A percentile compares a stretch with the other conserved stretches of the same genome.
Conservation (phyloP, 1,140 invertebrate genomes). For the Procambarus clarkii region DNA sequence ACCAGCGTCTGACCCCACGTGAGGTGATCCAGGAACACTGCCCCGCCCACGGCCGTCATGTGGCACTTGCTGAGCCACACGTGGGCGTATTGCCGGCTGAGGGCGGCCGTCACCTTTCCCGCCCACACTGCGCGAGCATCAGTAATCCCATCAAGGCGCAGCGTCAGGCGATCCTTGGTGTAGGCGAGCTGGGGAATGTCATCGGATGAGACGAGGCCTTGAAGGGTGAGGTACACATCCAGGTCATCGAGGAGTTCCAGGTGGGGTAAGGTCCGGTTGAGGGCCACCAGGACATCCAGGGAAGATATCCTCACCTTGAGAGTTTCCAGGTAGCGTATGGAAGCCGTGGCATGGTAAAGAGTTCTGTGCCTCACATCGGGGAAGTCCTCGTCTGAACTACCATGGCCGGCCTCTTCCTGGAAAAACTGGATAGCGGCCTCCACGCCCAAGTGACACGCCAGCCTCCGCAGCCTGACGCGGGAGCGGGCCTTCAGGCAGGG, state of each 20-base stretch:
- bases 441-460: conserved; percentile 1
- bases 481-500: background rate
- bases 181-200: conserved; percentile 1
- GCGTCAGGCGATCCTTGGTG: background rate
- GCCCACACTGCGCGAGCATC: conserved; percentile 15
- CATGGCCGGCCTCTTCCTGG: background rate
- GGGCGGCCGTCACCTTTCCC: background rate
- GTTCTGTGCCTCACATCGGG: background rate
- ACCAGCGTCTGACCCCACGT: background rate
- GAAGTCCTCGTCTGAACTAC: conserved; percentile 23
- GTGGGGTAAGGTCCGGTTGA: background rate
- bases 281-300: background rate
- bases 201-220: background rate
- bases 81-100: background rate
- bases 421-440: conserved; percentile 1
- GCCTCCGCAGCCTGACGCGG: background rate
- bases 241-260: conserved; percentile 14
- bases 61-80: background rate
- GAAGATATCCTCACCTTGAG: conserved; percentile 9
- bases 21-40: conserved; percentile 8
- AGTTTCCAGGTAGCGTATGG: conserved; percentile 5
- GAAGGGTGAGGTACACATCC: conserved; percentile 9
- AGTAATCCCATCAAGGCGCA: background rate
- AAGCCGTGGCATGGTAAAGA: background rate
- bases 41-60: conserved; percentile 6